phyloP scores from a whole-genome alignment of 53 echinoderm and acorn worm genomes.

The Mesocentrotus franciscanus region DNA sequence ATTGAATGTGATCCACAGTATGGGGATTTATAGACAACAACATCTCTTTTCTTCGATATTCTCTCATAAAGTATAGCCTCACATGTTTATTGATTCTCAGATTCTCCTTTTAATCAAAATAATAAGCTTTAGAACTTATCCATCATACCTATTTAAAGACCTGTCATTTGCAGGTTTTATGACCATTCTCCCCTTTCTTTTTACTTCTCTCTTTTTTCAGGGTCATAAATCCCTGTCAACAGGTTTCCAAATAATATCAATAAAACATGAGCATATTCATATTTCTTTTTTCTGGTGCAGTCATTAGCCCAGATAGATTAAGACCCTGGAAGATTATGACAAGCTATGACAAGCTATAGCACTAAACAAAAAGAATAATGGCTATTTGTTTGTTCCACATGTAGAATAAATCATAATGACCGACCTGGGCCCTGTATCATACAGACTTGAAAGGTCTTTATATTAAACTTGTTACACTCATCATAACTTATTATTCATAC shows the following conservation, averaged over 20 bases:
- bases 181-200: not conserved
- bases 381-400: not conserved
- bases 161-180: not conserved
- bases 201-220: not conserved
- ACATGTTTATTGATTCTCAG: not conserved
- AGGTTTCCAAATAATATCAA: not conserved
- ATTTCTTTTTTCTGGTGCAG: not conserved
- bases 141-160: not conserved
- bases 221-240: slow-evolving; percentile 30
- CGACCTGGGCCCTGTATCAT: not conserved
- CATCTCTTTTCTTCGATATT: not conserved
- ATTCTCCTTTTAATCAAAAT: not conserved
- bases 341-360: not conserved
- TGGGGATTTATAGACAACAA: too few species aligned
- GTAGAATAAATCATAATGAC: not conserved
- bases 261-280: slow-evolving; percentile 17
- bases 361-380: not conserved
- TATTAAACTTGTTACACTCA: too few species aligned
- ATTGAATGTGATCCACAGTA: too few species aligned
- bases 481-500: too few species aligned
- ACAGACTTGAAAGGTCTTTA: too few species aligned
- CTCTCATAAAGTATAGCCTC: not conserved
- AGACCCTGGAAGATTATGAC: not conserved
- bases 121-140: not conserved
- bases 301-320: slow-evolving; percentile 39